Conservation (phyloP, 2,888 invertebrate species). For the Hybos culiciformis region DNA sequence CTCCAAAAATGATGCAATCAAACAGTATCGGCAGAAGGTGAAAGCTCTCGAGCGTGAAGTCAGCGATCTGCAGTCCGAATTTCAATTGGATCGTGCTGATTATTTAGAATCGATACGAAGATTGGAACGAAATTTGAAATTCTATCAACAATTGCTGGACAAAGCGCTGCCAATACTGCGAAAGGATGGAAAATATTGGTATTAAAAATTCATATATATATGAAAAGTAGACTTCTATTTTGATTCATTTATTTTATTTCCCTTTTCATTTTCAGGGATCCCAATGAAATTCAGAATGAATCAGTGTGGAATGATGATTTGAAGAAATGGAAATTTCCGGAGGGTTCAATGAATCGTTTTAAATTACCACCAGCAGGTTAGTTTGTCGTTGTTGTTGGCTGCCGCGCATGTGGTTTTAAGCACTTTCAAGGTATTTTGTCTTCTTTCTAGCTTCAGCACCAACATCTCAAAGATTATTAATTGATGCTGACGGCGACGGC, state of each 20-base stretch:
- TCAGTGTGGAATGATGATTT: conserved; percentile 63
- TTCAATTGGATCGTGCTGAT: conserved; percentile 67
- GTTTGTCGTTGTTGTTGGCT: too few relatives aligned
- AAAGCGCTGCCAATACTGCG: conserved; percentile 54
- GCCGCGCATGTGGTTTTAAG: conserved; percentile 7
- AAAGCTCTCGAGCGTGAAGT: conserved; percentile 57
- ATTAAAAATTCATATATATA: conserved; percentile 11
- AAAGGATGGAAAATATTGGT: conserved; percentile 61
- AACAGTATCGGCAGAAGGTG: conserved; percentile 50
- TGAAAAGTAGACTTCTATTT: background rate
- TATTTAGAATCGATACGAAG: conserved; percentile 67
- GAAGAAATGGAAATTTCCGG: conserved; percentile 57
- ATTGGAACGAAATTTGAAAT: conserved; percentile 53
- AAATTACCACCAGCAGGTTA: conserved; percentile 54
- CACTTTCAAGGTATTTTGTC: background rate
- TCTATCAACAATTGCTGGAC: conserved; percentile 49
- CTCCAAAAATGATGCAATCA: conserved; percentile 51
- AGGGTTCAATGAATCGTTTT: conserved; percentile 46
- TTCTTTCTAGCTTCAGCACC: background rate
- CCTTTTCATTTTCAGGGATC: conserved; percentile 37
- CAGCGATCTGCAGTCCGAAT: conserved; percentile 63
- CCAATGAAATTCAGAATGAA: conserved; percentile 52
- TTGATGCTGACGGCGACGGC: too few relatives aligned
- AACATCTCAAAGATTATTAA: too few relatives aligned
- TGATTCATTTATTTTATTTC: background rate